Conservation (phyloP, 2,113 vertebrate genomes). For the Chaetodon trifascialis region DNA sequence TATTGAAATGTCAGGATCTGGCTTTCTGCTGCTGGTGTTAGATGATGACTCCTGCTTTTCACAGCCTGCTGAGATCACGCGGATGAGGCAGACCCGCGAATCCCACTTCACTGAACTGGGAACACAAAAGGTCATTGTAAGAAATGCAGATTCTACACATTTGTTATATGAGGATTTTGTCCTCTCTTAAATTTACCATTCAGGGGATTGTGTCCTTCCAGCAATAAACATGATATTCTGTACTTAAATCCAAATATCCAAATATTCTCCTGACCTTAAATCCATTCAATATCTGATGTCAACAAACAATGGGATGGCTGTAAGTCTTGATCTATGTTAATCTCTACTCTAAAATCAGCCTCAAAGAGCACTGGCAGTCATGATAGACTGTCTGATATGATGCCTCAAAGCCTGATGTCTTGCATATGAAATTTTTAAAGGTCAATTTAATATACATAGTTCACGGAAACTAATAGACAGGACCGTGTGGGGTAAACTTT, state of each 20-base stretch:
- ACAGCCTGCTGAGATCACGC: slow-evolving; percentile 65
- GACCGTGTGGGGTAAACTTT: background rate
- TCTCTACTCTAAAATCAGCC: background rate
- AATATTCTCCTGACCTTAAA: slow-evolving; percentile 20
- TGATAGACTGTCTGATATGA: background rate
- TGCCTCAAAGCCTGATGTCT: background rate
- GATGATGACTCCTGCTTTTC: slow-evolving; percentile 73
- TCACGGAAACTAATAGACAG: background rate
- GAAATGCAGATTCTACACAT: slow-evolving; percentile 38
- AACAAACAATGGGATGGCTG: slow-evolving; percentile 19
- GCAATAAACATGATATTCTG: background rate
- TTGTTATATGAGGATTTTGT: background rate
- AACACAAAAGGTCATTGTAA: slow-evolving; percentile 64
- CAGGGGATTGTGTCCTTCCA: slow-evolving; percentile 11
- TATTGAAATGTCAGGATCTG: slow-evolving; percentile 84
- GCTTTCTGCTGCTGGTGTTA: slow-evolving; percentile 55
- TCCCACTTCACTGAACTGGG: slow-evolving; percentile 60
- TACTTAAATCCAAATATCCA: slow-evolving; percentile 1
- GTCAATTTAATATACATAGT: background rate
- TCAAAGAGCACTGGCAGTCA: background rate
- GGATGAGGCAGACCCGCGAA: slow-evolving; percentile 36
- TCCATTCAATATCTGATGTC: slow-evolving; percentile 26
- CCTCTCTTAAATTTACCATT: background rate
- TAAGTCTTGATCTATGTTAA: background rate
- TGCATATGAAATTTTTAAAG: background rate